These are phyloP conservation scores for Serinus canaria DNA, from an alignment of 2,113 vertebrate genomes.

Conservation along the genomic window DNA sequence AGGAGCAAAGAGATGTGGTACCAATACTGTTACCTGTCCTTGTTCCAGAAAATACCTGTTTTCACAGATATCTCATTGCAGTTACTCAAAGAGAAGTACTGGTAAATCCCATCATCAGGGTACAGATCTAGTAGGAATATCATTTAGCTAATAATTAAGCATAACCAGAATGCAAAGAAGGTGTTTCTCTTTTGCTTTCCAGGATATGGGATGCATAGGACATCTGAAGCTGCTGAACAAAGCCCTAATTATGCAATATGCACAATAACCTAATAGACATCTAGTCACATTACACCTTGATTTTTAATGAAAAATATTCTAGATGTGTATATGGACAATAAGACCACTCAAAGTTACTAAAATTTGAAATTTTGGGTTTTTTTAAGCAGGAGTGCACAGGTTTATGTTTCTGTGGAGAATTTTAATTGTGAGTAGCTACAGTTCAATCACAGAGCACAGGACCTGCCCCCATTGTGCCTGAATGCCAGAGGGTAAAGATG, in stretches of 20 bases:
- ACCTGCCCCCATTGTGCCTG: background rate
- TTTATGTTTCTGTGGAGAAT: background rate
- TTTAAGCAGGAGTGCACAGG: background rate
- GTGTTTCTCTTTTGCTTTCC: background rate
- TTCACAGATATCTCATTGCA: background rate
- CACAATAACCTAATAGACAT: background rate
- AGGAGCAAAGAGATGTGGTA: background rate
- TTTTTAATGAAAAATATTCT: background rate
- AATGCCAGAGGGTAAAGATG: background rate
- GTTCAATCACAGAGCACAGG: background rate
- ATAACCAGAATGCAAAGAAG: background rate
- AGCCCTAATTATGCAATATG: background rate
- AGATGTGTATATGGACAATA: background rate
- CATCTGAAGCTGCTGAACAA: background rate
- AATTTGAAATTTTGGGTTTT: background rate
- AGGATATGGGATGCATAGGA: background rate
- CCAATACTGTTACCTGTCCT: background rate
- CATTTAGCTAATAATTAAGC: background rate
- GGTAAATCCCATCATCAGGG: background rate
- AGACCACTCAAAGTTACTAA: background rate
- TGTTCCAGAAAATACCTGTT: background rate
- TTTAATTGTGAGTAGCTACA: background rate
- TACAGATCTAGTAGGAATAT: background rate
- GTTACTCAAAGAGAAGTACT: background rate
- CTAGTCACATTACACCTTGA: background rate